Evolutionary conservation across 1,140 invertebrate species (phyloP).

Genomic region (Neodiprion lecontei): DNA sequence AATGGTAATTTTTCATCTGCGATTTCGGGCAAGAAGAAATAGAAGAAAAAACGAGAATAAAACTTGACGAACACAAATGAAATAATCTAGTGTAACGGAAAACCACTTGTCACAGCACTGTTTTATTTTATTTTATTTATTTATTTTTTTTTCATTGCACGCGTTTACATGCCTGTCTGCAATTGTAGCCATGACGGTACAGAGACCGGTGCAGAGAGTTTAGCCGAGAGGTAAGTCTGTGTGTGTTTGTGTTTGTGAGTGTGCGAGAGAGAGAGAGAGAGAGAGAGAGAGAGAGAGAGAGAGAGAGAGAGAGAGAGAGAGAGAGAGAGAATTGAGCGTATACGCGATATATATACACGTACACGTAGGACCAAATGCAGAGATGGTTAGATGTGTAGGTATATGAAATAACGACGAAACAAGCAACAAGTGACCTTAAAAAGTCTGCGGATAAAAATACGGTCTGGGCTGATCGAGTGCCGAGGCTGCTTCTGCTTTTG

Average conservation of each 20-base stretch:
- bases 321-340: not conserved
- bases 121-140: too few species aligned
- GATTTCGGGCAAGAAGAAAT: too few species aligned
- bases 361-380: constrained; percentile 26
- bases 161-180: too few species aligned
- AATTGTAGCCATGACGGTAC: too few species aligned
- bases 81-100: too few species aligned
- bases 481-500: constrained; percentile 16
- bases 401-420: constrained; percentile 47
- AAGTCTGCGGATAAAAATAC: constrained; percentile 55
- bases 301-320: constrained; percentile 6
- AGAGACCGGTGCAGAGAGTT: too few species aligned
- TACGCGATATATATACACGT: not conserved
- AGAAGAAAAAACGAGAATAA: too few species aligned
- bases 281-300: constrained; percentile 13
- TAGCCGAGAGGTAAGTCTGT: constrained; percentile 26
- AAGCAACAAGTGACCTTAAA: constrained; percentile 61
- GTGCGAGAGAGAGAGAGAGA: constrained; percentile 8
- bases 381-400: constrained; percentile 24
- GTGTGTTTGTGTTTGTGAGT: constrained; percentile 17
- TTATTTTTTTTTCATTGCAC: too few species aligned
- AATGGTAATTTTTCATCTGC: too few species aligned
- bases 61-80: too few species aligned
- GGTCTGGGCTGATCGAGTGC: constrained; percentile 47
- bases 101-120: too few species aligned